Conservation (phyloP, 1,140 invertebrate genomes). For the Aplysia californica region DNA sequence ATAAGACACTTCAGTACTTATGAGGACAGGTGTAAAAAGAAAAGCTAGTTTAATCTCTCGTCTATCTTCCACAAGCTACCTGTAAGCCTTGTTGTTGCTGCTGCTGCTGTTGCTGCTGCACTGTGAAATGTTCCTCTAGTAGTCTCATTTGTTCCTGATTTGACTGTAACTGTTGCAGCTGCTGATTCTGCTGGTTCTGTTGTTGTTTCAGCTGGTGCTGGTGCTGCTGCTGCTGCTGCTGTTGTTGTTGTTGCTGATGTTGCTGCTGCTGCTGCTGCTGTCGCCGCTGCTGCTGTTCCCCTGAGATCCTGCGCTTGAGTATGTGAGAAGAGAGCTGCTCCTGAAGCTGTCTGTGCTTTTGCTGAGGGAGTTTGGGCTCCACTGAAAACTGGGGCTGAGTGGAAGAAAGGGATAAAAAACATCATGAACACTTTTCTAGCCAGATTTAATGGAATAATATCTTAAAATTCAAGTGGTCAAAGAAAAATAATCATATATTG, state of each 20-base stretch:
- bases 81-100: not conserved
- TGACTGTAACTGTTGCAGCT: too few species aligned
- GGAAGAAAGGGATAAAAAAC: not conserved
- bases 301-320: conserved; percentile 30
- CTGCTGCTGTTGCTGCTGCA: not conserved
- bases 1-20: too few species aligned
- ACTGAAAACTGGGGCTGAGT: not conserved
- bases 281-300: conserved; percentile 23
- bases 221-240: conserved; percentile 26
- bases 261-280: conserved; percentile 36
- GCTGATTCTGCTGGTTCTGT: conserved; percentile 30
- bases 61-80: too few species aligned
- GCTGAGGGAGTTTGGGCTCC: conserved; percentile 16
- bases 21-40: too few species aligned
- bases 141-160: not conserved
- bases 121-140: too few species aligned
- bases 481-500: too few species aligned
- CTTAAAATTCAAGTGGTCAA: too few species aligned
- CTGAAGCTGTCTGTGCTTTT: conserved; percentile 75
- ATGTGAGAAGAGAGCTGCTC: conserved; percentile 44
- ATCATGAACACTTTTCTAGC: not conserved
- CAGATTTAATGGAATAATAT: too few species aligned
- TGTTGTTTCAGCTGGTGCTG: conserved; percentile 35
- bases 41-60: too few species aligned
- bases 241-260: conserved; percentile 17